These are phyloP conservation scores for Myiothlypis chrysogaster DNA, from an alignment of 2,797 vertebrate species.

Conservation along the genomic window DNA sequence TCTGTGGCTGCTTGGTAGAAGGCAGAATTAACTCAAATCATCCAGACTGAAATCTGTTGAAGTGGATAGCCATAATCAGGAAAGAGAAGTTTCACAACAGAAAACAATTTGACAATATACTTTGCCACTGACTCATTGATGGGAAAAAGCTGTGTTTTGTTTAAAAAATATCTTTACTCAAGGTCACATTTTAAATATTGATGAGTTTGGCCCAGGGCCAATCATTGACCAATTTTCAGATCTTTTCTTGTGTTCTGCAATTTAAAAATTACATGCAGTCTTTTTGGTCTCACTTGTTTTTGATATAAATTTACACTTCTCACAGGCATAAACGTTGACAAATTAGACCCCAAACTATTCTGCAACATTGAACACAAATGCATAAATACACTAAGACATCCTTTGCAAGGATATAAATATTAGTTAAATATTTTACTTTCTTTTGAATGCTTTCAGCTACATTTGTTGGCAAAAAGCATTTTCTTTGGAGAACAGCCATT, in stretches of 20 bases:
- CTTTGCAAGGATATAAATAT: not conserved
- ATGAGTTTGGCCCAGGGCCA: not conserved
- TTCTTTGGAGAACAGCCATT: not conserved
- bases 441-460: not conserved
- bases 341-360: not conserved
- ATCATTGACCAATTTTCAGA: not conserved
- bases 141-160: not conserved
- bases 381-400: not conserved
- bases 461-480: not conserved
- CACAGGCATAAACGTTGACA: accelerated
- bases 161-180: not conserved
- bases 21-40: not conserved
- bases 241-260: not conserved
- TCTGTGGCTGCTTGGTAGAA: not conserved
- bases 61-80: not conserved
- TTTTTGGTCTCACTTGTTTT: not conserved
- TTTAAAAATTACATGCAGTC: not conserved
- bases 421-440: not conserved
- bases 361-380: not conserved
- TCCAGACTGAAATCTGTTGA: not conserved
- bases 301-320: not conserved
- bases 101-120: not conserved
- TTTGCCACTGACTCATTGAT: not conserved
- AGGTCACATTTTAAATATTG: not conserved
- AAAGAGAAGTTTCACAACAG: not conserved